phyloP scores from a whole-genome alignment of 2,113 vertebrate species.

The Brevimyrus niger region DNA sequence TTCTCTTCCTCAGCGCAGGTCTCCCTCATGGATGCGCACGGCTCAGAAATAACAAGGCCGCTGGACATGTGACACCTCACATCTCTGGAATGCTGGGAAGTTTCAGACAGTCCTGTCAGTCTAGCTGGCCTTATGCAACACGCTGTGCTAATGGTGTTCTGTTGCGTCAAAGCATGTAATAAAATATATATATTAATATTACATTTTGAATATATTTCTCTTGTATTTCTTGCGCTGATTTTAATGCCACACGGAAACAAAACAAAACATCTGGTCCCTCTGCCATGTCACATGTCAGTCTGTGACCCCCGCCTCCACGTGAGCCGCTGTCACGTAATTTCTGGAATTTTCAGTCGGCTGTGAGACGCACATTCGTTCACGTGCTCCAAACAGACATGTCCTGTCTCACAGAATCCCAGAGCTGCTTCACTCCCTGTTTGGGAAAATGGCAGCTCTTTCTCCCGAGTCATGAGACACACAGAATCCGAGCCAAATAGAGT shows the following conservation, averaged over 20 bases:
- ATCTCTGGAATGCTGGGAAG: background rate
- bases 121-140: background rate
- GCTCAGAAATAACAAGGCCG: slow-evolving; percentile 5
- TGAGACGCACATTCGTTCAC: background rate
- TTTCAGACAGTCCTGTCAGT: background rate
- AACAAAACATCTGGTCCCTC: background rate
- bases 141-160: background rate
- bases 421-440: background rate
- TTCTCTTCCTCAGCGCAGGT: background rate
- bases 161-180: background rate
- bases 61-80: background rate
- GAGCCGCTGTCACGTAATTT: background rate
- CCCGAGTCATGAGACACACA: background rate
- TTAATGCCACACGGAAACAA: background rate
- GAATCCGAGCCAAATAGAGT: background rate
- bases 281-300: background rate
- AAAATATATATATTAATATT: background rate
- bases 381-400: background rate
- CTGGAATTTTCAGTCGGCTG: background rate
- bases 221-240: background rate
- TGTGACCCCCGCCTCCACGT: background rate
- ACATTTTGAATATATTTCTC: background rate
- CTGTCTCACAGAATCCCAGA: background rate
- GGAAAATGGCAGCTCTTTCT: background rate
- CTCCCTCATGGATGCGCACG: background rate